A percentile compares a stretch with the other conserved stretches of the same genome.
These are phyloP conservation scores for Hydrocynus forskahlii DNA, from an alignment of 2,797 vertebrate genomes.

Conservation along the genomic window DNA sequence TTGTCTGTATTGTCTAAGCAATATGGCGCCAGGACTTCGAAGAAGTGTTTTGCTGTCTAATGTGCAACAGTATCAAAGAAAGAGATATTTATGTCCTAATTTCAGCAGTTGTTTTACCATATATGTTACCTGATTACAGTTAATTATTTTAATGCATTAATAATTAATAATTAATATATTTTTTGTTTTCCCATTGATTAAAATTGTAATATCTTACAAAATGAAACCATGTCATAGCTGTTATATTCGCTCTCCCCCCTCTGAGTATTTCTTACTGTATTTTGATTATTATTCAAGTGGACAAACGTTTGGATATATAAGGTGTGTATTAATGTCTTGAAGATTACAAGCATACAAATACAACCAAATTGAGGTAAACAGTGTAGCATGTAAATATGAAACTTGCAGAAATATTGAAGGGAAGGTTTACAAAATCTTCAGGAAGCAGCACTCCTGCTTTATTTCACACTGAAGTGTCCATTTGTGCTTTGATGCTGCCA, in stretches of 20 bases:
- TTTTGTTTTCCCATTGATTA: neutral
- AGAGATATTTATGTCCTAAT: conserved; percentile 3
- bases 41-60: neutral
- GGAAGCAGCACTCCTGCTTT: neutral
- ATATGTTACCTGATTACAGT: neutral
- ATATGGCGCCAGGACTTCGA: neutral
- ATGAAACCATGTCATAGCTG: no score
- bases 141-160: neutral
- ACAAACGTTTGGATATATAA: neutral
- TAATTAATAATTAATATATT: neutral
- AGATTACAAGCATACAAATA: neutral
- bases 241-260: no score
- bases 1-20: neutral
- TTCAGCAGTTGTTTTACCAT: no score
- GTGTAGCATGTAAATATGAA: neutral
- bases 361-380: neutral
- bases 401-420: neutral
- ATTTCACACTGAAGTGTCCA: neutral
- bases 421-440: neutral
- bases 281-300: neutral
- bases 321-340: neutral
- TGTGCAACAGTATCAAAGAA: neutral
- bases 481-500: neutral
- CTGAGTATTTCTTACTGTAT: no score
- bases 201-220: neutral